Conservation (phyloP, 2,113 vertebrate genomes). For the Poeciliopsis turrubarensis region DNA sequence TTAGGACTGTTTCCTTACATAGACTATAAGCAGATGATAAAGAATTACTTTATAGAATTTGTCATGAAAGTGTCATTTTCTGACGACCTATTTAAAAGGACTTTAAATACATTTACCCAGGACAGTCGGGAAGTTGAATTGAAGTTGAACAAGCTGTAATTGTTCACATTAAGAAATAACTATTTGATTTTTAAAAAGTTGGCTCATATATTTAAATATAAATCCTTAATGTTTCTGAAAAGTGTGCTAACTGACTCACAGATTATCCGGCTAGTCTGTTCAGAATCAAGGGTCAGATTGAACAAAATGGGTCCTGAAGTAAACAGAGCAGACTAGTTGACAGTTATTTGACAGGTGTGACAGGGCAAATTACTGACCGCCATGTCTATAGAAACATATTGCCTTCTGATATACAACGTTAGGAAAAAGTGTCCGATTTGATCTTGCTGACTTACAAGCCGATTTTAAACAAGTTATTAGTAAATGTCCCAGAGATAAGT, state of each 20-base stretch:
- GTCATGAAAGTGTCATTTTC: too few relatives aligned
- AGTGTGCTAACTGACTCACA: neutral
- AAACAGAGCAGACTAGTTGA: constrained; percentile 15
- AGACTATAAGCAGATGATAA: too few relatives aligned
- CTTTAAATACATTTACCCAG: too few relatives aligned
- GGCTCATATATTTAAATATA: neutral
- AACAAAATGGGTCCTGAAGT: neutral
- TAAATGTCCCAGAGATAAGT: neutral
- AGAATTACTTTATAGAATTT: too few relatives aligned
- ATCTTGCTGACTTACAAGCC: neutral
- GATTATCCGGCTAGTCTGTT: neutral
- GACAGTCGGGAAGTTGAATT: too few relatives aligned
- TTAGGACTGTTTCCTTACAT: too few relatives aligned
- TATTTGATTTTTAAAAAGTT: neutral
- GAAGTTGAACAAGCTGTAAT: too few relatives aligned
- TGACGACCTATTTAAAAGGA: too few relatives aligned
- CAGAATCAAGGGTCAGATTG: neutral
- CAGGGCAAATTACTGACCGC: constrained; percentile 56
- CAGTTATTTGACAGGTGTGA: constrained; percentile 59
- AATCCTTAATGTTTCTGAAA: neutral
- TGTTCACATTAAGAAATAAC: too few relatives aligned
- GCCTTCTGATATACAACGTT: neutral
- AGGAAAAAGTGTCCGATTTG: neutral
- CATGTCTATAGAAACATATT: neutral
- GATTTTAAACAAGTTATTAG: neutral